Evolutionary conservation across 2,113 vertebrate genomes (phyloP), one percentile per base, ranked within the genome.

Genomic region (Oreotrochilus melanogaster): DNA sequence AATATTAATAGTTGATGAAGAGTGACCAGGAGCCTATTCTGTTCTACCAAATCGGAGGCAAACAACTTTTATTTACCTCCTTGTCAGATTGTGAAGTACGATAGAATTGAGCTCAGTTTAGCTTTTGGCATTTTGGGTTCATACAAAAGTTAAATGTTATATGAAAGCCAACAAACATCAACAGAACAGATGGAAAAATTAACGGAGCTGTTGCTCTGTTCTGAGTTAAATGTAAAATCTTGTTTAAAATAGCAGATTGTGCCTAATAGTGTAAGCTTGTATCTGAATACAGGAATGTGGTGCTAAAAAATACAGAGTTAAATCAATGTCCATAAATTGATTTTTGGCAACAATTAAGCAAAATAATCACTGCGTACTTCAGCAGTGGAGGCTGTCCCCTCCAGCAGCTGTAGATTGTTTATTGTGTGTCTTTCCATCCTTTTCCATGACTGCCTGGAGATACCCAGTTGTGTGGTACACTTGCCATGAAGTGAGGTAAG

Each of bases 131-230:
- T 86, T 92, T 95, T 94, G 64, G 43, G 51, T 94, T 94, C 87
- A 76, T 43, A 43, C 8, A 42, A 14, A 93, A 92, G 58, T 93
- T 80, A 91, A 88, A 95, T 74, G 72, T 92, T 96, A 95, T 23
- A 21, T 74, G 92, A 71, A 91, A 91, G 51, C 78, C 76, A 81
- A 33, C 47, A 65, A 81, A 76, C 73, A 60, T 87, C 64, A 94
- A 87, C 61, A 71, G 87, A 95, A 71, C 87, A 96, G 93, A 95
- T 94, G 92, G 93, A 89, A 91, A 94, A 95, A 89, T 54, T 84
- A 92, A 95, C 80, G 61, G 81, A 95, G 76, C 69, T 64, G 69
- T 78, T 95, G 73, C 37, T 89, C 61, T 96, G 65, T 56, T 91
- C 69, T 94, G 84, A 89, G 81, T 87, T 92, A 37, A 89, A 48